Evolutionary conservation across 2,797 vertebrate genomes (phyloP).

Genomic region (Distichodus sexfasciatus): DNA sequence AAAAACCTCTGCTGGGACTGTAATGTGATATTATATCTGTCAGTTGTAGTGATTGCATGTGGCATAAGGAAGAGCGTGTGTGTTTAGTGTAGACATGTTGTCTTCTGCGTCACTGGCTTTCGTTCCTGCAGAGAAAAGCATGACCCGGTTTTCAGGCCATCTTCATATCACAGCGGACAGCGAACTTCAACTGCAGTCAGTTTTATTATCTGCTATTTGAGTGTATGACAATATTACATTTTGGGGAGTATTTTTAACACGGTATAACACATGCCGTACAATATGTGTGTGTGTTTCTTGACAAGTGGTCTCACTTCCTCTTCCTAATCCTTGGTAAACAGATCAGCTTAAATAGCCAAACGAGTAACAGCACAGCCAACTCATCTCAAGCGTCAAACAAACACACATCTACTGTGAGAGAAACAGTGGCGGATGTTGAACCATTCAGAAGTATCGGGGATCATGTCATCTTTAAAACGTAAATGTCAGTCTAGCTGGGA

Average conservation of each 20-base stretch:
- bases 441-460: neutral
- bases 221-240: no score
- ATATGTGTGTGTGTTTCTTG: constrained; percentile 4
- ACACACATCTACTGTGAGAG: neutral
- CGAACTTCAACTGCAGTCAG: no score
- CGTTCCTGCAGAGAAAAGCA: constrained; percentile 54
- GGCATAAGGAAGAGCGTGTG: neutral
- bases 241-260: no score
- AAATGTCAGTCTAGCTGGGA: neutral
- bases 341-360: constrained; percentile 40
- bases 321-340: constrained; percentile 22
- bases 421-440: no score
- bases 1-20: neutral
- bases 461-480: neutral
- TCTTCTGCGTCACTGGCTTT: constrained; percentile 67
- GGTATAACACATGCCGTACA: no score
- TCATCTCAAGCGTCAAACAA: neutral
- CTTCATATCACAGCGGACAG: constrained; percentile 56
- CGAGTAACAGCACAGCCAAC: neutral
- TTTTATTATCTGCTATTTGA: neutral
- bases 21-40: neutral
- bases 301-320: constrained; percentile 20
- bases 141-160: constrained; percentile 72
- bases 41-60: neutral
- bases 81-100: neutral